Percentiles rank a stretch among this genome's conserved stretches.
Evolutionary conservation across 2,888 invertebrate species (phyloP).

Genomic region (Nephrocerus scutellatus): DNA sequence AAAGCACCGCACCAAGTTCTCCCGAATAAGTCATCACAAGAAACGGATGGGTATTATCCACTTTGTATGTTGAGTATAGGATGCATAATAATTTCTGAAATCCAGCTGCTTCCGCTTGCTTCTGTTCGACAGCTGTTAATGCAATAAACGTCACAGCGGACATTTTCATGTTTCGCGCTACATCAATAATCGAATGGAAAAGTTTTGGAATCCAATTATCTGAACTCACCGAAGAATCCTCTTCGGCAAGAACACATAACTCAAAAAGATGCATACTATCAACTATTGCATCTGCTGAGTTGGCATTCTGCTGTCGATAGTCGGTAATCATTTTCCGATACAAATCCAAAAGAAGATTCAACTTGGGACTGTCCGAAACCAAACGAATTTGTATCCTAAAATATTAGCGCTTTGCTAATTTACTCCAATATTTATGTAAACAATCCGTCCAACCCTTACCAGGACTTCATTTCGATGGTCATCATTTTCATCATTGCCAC

Average conservation of each 20-base stretch:
- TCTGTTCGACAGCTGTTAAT: conserved; percentile 8
- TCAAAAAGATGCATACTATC: conserved; percentile 23
- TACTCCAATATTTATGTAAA: not conserved
- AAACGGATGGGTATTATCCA: no score
- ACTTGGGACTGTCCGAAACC: conserved; percentile 8
- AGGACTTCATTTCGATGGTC: conserved; percentile 22
- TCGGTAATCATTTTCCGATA: conserved; percentile 8
- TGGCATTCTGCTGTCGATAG: conserved; percentile 3
- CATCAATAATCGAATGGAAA: conserved; percentile 21
- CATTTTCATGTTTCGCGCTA: conserved; percentile 25
- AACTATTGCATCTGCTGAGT: not conserved
- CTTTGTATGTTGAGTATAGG: conserved; percentile 24
- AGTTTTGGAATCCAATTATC: conserved; percentile 14
- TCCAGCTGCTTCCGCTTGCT: conserved; percentile 2
- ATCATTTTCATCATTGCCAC: conserved; percentile 25
- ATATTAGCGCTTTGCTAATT: not conserved
- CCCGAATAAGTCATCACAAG: no score
- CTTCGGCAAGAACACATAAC: conserved; percentile 8
- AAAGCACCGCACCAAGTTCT: no score
- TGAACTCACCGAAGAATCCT: conserved; percentile 9
- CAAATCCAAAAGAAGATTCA: conserved; percentile 15
- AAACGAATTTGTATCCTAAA: conserved; percentile 13
- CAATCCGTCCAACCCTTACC: conserved; percentile 7
- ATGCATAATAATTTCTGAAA: conserved; percentile 14
- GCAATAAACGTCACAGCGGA: conserved; percentile 21